Conservation (phyloP, 2,113 vertebrate species). For the Chlorocebus sabaeus region DNA sequence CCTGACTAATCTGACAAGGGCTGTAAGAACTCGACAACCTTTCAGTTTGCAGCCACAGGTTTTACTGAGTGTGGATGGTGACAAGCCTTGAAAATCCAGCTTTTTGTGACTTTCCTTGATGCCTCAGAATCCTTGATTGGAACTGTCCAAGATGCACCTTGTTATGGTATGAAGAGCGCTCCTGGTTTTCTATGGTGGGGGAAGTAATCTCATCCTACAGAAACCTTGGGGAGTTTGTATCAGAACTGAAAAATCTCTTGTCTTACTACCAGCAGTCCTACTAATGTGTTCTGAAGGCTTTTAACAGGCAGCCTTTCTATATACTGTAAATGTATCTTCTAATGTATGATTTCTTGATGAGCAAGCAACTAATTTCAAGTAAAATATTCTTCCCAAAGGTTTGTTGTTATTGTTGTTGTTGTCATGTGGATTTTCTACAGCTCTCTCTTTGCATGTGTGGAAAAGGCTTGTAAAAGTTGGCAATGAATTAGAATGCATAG, state of each 20-base stretch:
- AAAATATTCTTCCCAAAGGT: background rate
- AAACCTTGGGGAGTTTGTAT: constrained; percentile 45
- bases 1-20: constrained; percentile 42
- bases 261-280: background rate
- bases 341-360: background rate
- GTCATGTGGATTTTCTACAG: background rate
- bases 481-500: background rate
- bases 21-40: constrained; percentile 6
- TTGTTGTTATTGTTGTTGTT: background rate
- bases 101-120: constrained; percentile 17
- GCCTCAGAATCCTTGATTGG: constrained; percentile 36
- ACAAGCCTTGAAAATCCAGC: constrained; percentile 24
- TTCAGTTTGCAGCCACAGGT: constrained; percentile 3
- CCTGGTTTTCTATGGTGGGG: constrained; percentile 13
- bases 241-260: constrained; percentile 22
- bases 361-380: background rate
- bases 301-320: background rate
- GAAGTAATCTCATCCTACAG: constrained; percentile 44
- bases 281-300: background rate
- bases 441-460: background rate
- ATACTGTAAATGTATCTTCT: background rate
- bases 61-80: constrained; percentile 21
- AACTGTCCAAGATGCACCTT: constrained; percentile 3
- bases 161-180: constrained; percentile 36
- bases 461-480: constrained; percentile 15